phyloP scores from a whole-genome alignment of 2,797 vertebrate genomes.

The Crenichthys baileyi region DNA sequence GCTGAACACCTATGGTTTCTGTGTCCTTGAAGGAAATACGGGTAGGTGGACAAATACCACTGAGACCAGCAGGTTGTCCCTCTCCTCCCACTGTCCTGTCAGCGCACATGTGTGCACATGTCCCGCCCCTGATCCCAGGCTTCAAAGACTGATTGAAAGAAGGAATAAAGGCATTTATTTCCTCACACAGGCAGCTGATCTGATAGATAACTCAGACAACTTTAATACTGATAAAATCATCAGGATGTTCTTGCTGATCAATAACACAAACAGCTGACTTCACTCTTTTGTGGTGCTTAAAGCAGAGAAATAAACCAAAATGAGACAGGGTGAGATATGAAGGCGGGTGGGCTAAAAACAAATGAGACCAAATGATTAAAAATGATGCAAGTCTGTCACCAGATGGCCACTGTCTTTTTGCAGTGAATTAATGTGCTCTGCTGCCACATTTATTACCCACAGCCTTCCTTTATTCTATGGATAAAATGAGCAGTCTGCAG shows the following conservation, averaged over 20 bases:
- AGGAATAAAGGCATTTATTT: slow-evolving; percentile 3
- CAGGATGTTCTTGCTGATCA: slow-evolving; percentile 7
- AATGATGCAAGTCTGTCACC: slow-evolving; percentile 66
- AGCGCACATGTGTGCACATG: slow-evolving; percentile 46
- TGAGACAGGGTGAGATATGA: slow-evolving; percentile 49
- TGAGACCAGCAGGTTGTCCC: slow-evolving; percentile 62
- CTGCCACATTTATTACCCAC: slow-evolving; percentile 58
- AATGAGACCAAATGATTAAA: slow-evolving; percentile 63
- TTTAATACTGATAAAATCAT: neutral
- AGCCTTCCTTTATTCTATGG: slow-evolving; percentile 52
- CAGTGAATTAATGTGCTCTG: slow-evolving; percentile 58
- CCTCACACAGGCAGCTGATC: slow-evolving; percentile 19
- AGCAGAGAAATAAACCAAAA: slow-evolving; percentile 44
- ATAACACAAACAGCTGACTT: slow-evolving; percentile 26
- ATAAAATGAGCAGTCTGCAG: slow-evolving; percentile 51
- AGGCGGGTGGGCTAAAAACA: slow-evolving; percentile 45
- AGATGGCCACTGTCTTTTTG: slow-evolving; percentile 70
- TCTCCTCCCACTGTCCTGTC: slow-evolving; percentile 61
- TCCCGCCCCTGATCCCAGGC: slow-evolving; percentile 41
- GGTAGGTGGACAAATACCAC: slow-evolving; percentile 68
- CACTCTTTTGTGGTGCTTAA: slow-evolving; percentile 32
- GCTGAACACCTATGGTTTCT: slow-evolving; percentile 63
- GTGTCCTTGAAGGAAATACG: slow-evolving; percentile 72
- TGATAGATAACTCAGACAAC: slow-evolving; percentile 18
- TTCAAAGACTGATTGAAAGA: slow-evolving; percentile 48